Base-by-base conservation (phyloP, 2,113 vertebrate species). In the Willisornis vidua region DNA sequence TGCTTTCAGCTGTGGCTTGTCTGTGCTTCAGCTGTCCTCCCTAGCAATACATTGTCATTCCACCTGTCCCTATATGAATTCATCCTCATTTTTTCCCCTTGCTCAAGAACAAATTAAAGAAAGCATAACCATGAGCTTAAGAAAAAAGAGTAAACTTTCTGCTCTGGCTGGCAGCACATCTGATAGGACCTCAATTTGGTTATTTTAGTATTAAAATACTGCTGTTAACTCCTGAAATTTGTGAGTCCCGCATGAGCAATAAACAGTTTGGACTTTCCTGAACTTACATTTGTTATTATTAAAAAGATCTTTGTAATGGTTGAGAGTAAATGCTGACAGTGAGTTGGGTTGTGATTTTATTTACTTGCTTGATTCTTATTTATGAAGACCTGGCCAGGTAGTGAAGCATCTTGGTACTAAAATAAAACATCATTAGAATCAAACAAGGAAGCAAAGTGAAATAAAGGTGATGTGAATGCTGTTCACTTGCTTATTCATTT, bases 301-400 rank as follows among this genome's bases (percentile, higher is more conserved):
- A 90, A 79, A 82, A 48, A 65, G 65, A 92, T 70, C 19, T 92
- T 89, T 54, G 19, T 41, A 82, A 89, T 67, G 25, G 6, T 51
- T 93, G 46, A 58, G 51, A 54, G 25, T 66, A 93, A 94, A 84
- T 78, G 37, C 57, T 94, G 85, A 84, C 66, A 52, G 39, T 23
- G 73, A 79, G 12, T 65, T 9, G 3, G 20, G 59, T 87, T 84
- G 54, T 89, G 66, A 87, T 92, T 92, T 85, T 93, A 94, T 92
- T 96, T 97, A 87, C 85, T 89, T 92, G n/a, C 57, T 79, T 90
- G 62, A 85, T 89, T 91, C 81, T 71, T 92, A 85, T 94, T 89
- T 96, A 94, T 91, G 91, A 94, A 65, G 73, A 22, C 59, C 89
- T 89, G 58, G 58, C 49, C 73, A 79, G 9, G 3, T 73, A 91